phyloP scores from a whole-genome alignment of 2,113 vertebrate genomes.

The Xiphophorus maculatus region DNA sequence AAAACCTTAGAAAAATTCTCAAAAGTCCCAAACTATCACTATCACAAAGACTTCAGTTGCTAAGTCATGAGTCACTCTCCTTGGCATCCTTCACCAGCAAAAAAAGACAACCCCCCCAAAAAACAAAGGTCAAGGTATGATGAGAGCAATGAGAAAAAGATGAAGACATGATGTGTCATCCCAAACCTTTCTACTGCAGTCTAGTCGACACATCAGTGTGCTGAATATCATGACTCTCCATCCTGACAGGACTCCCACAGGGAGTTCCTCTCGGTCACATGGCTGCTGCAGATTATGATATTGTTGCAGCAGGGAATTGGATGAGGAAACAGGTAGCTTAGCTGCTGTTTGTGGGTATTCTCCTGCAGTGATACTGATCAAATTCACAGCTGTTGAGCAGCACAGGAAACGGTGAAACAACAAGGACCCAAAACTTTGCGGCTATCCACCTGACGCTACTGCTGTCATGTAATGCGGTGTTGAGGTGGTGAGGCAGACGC shows the following conservation, averaged over 20 bases:
- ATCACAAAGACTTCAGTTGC: background rate
- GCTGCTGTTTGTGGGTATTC: background rate
- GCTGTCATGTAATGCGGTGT: too few relatives aligned
- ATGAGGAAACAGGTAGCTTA: background rate
- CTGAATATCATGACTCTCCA: conserved; percentile 30
- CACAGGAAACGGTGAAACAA: background rate
- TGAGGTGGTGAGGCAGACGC: too few relatives aligned
- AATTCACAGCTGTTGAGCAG: conserved; percentile 7
- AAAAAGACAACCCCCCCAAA: background rate
- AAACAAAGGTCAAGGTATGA: conserved; percentile 44
- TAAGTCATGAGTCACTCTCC: background rate
- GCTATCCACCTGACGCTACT: background rate
- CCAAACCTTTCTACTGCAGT: background rate
- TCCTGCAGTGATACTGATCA: background rate
- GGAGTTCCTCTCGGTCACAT: conserved; percentile 15
- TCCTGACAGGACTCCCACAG: background rate
- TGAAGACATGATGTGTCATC: conserved; percentile 24
- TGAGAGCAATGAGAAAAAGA: conserved; percentile 33
- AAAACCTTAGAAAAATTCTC: background rate
- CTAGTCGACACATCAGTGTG: background rate
- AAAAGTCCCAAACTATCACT: too few relatives aligned
- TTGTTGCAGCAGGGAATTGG: background rate
- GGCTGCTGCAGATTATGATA: conserved; percentile 4
- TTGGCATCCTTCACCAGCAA: conserved; percentile 18
- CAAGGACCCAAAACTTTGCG: background rate